Base-by-base conservation (phyloP, 1,140 invertebrate genomes). In the Cydia pomonella region DNA sequence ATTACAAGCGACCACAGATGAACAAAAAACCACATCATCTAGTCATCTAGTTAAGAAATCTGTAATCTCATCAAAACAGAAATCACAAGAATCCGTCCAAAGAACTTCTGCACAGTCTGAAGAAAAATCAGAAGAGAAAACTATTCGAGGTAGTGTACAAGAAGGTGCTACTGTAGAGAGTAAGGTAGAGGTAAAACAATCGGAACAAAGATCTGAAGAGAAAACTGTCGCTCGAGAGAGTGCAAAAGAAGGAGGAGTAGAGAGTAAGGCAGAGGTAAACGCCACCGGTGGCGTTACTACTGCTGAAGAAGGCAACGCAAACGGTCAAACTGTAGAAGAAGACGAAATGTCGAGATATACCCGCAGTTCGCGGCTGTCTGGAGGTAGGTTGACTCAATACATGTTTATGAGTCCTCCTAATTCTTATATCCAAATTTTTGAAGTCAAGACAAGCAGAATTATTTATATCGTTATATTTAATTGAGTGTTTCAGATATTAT, bases 321-420 rank as follows among this genome's bases (percentile, higher is more conserved):
- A 78, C 77, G 77, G 74, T 80, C 90, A 89, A 91, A 78, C 88
- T 92, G 87, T 88, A 87, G 85, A 85, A 77, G 90, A 93, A 75
- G 91, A 93, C 87, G 93, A 95, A 69, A 95, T 95, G 94, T 94
- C 94, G 73, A 93, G 94, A 82, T 95, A 94, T 82, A 94, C 90
- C 85, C 90, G 94, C 78, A 94, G 94, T 82, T 94, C 94, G 75
- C 93, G 92, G 86, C 86, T 93, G 27, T 93, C 94, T 80, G 94
- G 95, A 94, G 95, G 95, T 95, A 85, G 83, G 76, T 64, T 66
- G 33, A 33, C 38, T 33, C 7, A 33, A 44, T 18, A 72, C 79
- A 75, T 75, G 9, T 64, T 44, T 63, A 12, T 41, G 12, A 12
- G 41, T 44, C 12, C 13, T 44, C 33, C 1, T 38, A 10, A 33